Percentiles rank a stretch among this genome's conserved stretches.
phyloP scores from a whole-genome alignment of 2,888 invertebrate genomes.

The Agrilus cyanescens region DNA sequence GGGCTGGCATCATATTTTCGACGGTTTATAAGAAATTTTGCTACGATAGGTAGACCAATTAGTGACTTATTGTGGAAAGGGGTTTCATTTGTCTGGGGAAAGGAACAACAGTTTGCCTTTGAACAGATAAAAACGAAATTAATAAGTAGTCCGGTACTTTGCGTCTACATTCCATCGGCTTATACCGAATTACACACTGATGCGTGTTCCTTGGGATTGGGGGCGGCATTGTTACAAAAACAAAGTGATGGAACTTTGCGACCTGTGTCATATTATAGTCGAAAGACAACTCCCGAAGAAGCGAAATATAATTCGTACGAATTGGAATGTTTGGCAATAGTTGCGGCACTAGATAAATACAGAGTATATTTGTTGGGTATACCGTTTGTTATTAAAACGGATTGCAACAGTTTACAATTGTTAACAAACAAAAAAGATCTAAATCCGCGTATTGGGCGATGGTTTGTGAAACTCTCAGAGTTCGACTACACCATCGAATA shows the following conservation, averaged over 20 bases:
- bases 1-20: no score
- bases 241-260: constrained; percentile 5
- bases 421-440: background rate
- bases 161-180: constrained; percentile 3
- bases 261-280: constrained; percentile 7
- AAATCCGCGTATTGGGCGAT: constrained; percentile 2
- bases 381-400: constrained; percentile 6
- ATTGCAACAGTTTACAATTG: constrained; percentile 5
- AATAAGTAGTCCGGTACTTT: constrained; percentile 2
- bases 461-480: constrained; percentile 11
- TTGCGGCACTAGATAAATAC: constrained; percentile 4
- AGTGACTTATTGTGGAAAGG: background rate
- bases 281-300: constrained; percentile 7
- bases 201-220: constrained; percentile 4
- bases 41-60: background rate
- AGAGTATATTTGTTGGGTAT: constrained; percentile 9
- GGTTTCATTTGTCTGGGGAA: no score
- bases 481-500: constrained; percentile 12
- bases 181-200: constrained; percentile 9
- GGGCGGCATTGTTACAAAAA: constrained; percentile 5
- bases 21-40: background rate
- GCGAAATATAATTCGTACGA: constrained; percentile 5
- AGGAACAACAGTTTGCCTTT: background rate
- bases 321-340: constrained; percentile 6
- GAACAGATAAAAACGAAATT: constrained; percentile 2